Evolutionary conservation across 2,113 vertebrate species (phyloP).

Genomic region (Bettongia penicillata): DNA sequence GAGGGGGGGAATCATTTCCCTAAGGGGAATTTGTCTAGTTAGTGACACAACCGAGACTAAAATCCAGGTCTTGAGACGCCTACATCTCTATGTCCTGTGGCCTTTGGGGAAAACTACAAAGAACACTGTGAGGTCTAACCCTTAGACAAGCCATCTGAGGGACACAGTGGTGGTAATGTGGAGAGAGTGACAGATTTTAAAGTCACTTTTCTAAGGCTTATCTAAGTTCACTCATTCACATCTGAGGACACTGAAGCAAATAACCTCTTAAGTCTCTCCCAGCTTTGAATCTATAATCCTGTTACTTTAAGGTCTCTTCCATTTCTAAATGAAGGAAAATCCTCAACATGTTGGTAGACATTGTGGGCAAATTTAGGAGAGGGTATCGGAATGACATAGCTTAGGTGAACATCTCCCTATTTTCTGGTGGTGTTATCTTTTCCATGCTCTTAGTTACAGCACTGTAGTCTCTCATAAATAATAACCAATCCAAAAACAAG

Average conservation of each 20-base stretch:
- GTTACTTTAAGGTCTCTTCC: not conserved
- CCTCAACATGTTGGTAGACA: not conserved
- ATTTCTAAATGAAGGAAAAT: not conserved
- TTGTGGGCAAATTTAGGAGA: not conserved
- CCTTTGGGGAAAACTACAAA: not conserved
- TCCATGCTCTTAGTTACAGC: not conserved
- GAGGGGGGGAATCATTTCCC: not conserved
- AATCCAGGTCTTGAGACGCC: not conserved
- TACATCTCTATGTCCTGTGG: not conserved
- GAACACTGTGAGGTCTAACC: not conserved
- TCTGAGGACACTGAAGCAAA: not conserved
- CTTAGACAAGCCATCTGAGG: not conserved
- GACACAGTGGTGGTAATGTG: not conserved
- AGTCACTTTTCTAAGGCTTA: not conserved
- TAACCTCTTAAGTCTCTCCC: not conserved
- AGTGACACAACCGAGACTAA: not conserved
- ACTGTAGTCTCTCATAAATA: not conserved
- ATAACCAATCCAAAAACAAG: not conserved
- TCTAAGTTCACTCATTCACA: not conserved
- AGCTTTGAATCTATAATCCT: not conserved
- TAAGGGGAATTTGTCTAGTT: not conserved
- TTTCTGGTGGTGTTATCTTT: slow-evolving; percentile 30
- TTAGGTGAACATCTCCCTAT: not conserved
- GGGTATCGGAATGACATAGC: not conserved
- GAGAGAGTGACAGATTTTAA: not conserved